Conservation (phyloP, 2,113 vertebrate genomes). For the Eptesicus fuscus region DNA sequence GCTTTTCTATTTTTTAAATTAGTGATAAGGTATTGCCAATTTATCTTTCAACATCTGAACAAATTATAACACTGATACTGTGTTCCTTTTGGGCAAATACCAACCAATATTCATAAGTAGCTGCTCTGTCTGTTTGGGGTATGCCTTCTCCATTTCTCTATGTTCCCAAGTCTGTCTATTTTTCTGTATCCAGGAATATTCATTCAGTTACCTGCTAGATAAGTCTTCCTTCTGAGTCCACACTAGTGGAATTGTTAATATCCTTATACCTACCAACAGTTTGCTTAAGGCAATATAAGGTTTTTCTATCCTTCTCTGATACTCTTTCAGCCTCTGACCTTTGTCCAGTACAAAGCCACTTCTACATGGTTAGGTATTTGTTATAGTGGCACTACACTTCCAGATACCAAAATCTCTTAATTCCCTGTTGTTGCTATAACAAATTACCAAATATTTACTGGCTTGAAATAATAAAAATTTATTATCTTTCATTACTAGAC, state of each 20-base stretch:
- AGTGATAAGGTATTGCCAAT: not conserved
- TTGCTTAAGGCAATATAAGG: not conserved
- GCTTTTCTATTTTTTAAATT: not conserved
- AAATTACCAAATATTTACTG: too few species aligned
- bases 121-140: not conserved
- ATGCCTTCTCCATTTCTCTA: not conserved
- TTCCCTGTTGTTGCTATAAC: not conserved
- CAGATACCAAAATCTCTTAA: not conserved
- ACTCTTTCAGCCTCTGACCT: not conserved
- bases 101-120: not conserved
- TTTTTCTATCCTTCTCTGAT: not conserved
- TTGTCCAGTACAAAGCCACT: not conserved
- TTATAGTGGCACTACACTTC: not conserved
- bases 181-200: not conserved
- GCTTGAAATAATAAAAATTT: not conserved
- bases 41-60: not conserved
- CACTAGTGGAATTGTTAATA: not conserved
- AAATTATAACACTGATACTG: not conserved
- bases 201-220: not conserved
- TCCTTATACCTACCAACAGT: not conserved
- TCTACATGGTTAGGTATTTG: not conserved
- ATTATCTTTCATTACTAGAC: not conserved
- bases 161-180: not conserved
- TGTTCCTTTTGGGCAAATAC: not conserved
- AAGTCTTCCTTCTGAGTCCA: not conserved